These are phyloP conservation scores for Tinea semifulvella DNA, from an alignment of 2,888 invertebrate genomes.

Conservation along the genomic window DNA sequence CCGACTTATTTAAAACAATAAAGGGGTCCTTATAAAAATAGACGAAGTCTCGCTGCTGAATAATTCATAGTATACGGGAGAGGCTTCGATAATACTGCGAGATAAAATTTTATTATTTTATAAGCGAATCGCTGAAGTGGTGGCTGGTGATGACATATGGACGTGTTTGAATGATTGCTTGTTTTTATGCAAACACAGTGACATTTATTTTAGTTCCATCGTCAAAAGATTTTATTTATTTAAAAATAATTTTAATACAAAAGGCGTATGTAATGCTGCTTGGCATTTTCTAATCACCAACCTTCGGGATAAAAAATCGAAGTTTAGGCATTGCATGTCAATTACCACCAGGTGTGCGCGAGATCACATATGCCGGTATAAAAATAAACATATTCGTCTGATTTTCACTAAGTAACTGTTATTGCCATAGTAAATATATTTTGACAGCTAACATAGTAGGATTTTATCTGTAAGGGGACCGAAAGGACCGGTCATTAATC, in stretches of 20 bases:
- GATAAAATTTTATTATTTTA: conserved; percentile 15
- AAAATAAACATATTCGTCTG: no score
- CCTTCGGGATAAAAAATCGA: no score
- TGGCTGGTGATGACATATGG: conserved; percentile 12
- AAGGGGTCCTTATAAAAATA: conserved; percentile 21
- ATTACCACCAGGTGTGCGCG: no score
- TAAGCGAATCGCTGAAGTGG: conserved; percentile 5
- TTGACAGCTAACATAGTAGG: background rate
- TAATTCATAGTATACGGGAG: conserved; percentile 21
- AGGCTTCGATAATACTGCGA: conserved; percentile 17
- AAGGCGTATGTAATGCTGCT: no score
- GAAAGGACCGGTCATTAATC: conserved; percentile 35
- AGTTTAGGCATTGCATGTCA: no score
- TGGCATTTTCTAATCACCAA: no score
- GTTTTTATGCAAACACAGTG: background rate
- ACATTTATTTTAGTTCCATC: background rate
- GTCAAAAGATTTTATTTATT: background rate
- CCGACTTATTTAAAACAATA: conserved; percentile 21
- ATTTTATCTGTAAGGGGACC: conserved; percentile 9
- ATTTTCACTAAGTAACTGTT: background rate
- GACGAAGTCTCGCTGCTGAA: conserved; percentile 20
- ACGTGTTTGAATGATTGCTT: background rate
- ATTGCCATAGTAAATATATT: background rate
- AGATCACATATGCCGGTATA: no score
- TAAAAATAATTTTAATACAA: background rate